Conservation (phyloP, 2,113 vertebrate genomes). For the Xiphophorus hellerii region DNA sequence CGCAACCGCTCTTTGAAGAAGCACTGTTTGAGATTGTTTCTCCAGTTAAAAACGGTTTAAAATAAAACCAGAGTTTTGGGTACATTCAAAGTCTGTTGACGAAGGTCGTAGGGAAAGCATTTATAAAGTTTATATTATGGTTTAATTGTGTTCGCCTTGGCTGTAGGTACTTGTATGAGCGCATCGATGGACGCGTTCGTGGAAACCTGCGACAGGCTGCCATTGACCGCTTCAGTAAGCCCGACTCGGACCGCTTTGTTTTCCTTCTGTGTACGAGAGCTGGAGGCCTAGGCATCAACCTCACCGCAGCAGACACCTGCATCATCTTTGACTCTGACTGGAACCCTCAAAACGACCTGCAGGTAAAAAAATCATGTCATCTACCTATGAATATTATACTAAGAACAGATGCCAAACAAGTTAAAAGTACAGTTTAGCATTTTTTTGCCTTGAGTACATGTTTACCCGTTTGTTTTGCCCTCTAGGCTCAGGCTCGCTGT, state of each 20-base stretch:
- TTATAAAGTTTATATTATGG: background rate
- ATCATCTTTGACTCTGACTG: constrained; percentile 99
- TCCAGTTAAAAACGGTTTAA: constrained; percentile 1
- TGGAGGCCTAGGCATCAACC: constrained; percentile 95
- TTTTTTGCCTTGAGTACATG: too few species aligned
- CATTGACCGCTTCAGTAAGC: constrained; percentile 98
- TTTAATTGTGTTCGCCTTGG: background rate
- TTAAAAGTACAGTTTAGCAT: background rate
- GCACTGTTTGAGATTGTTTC: constrained; percentile 9
- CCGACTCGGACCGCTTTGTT: constrained; percentile 96
- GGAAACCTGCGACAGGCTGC: constrained; percentile 96
- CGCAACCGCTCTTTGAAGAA: constrained; percentile 1
- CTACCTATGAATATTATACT: background rate
- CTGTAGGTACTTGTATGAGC: constrained; percentile 93
- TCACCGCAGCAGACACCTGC: constrained; percentile 97
- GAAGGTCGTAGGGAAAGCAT: background rate
- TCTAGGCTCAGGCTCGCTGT: constrained; percentile 96
- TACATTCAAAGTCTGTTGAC: constrained; percentile 1
- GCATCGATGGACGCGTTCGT: constrained; percentile 95
- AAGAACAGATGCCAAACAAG: background rate
- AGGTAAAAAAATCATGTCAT: constrained; percentile 77
- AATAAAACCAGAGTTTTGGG: background rate
- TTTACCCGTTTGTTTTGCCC: background rate
- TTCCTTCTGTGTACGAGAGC: constrained; percentile 97
- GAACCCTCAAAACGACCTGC: constrained; percentile 98